These are phyloP conservation scores for Diploptera punctata DNA, from an alignment of 2,888 invertebrate species.

Conservation along the genomic window DNA sequence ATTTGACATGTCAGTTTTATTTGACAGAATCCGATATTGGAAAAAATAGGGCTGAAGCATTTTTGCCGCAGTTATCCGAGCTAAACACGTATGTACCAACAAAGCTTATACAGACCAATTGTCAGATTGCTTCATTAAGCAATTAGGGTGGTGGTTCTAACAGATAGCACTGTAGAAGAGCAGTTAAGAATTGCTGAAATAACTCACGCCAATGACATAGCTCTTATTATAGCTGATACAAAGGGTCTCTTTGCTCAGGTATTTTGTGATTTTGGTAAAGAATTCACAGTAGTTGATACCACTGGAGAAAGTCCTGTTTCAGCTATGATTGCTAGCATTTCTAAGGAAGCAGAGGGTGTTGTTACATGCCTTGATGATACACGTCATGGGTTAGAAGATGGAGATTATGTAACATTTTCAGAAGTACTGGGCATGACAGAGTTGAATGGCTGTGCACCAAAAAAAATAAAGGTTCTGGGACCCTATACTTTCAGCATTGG, in stretches of 20 bases:
- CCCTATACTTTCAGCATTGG: constrained; percentile 98
- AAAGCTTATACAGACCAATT: constrained; percentile 73
- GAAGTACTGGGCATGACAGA: constrained; percentile 97
- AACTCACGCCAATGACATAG: constrained; percentile 82
- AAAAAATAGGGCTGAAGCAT: constrained; percentile 85
- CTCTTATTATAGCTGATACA: constrained; percentile 88
- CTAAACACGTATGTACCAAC: constrained; percentile 93
- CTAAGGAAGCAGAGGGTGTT: constrained; percentile 81
- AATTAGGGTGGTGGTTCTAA: constrained; percentile 89
- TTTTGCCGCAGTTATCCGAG: constrained; percentile 81
- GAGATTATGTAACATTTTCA: constrained; percentile 94
- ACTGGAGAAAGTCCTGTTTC: constrained; percentile 92
- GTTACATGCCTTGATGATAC: constrained; percentile 96
- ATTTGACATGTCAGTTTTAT: constrained; percentile 93
- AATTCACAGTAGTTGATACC: constrained; percentile 87
- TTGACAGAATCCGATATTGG: constrained; percentile 83
- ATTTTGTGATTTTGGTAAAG: constrained; percentile 96
- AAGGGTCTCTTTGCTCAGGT: constrained; percentile 93
- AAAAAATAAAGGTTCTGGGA: constrained; percentile 89
- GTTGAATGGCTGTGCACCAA: constrained; percentile 88
- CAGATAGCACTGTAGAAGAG: constrained; percentile 76
- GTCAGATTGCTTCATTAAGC: constrained; percentile 77
- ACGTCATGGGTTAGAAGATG: constrained; percentile 95
- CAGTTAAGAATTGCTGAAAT: constrained; percentile 83
- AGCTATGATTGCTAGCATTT: constrained; percentile 93